Conservation (phyloP, 2,797 vertebrate genomes). For the Hybognathus amarus region DNA sequence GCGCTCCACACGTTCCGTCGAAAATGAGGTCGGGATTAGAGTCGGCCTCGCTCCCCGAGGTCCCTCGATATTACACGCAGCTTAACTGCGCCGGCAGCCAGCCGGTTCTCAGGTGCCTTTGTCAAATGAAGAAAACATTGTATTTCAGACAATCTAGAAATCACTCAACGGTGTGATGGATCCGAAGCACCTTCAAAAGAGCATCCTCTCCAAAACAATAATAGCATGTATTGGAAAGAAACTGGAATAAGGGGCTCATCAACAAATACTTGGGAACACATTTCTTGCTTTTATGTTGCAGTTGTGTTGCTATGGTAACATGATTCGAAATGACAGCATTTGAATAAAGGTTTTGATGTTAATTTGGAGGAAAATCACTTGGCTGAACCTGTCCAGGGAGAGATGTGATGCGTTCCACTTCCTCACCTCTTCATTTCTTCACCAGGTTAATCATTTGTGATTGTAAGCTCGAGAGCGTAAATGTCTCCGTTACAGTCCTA, state of each 20-base stretch:
- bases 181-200: slow-evolving; percentile 18
- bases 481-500: slow-evolving; percentile 47
- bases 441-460: slow-evolving; percentile 55
- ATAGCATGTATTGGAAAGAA: slow-evolving; percentile 10
- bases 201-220: slow-evolving; percentile 22
- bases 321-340: slow-evolving; percentile 20
- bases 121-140: slow-evolving; percentile 51
- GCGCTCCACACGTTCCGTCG: slow-evolving; percentile 70
- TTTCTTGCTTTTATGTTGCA: slow-evolving; percentile 15
- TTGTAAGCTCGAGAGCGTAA: slow-evolving; percentile 47
- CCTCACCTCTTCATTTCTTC: slow-evolving; percentile 49
- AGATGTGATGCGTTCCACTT: slow-evolving; percentile 28
- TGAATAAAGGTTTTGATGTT: slow-evolving; percentile 45
- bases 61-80: slow-evolving; percentile 39
- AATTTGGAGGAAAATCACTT: slow-evolving; percentile 44
- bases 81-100: slow-evolving; percentile 22
- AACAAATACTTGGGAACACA: slow-evolving; percentile 3
- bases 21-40: slow-evolving; percentile 66
- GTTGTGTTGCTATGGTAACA: slow-evolving; percentile 1
- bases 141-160: slow-evolving; percentile 45
- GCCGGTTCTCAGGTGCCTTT: slow-evolving; percentile 50
- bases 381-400: slow-evolving; percentile 36
- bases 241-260: slow-evolving; percentile 5
- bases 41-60: slow-evolving; percentile 40
- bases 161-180: slow-evolving; percentile 34